A percentile compares a stretch with the other conserved stretches of the same genome.
Evolutionary conservation across 2,888 invertebrate species (phyloP).

Genomic region (Tuta absoluta): DNA sequence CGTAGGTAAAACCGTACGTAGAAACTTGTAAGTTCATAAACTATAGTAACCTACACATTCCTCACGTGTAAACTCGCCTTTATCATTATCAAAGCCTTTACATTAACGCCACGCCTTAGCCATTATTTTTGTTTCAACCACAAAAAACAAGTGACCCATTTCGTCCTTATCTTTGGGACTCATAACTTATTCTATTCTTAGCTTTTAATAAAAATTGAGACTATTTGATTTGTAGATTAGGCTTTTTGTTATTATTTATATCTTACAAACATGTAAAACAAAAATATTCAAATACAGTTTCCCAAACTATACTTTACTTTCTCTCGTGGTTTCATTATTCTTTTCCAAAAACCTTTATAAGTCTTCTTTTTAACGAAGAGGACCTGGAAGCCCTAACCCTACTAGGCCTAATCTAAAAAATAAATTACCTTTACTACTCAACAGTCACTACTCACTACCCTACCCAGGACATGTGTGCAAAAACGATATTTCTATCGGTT

Average conservation of each 20-base stretch:
- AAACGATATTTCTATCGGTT: neutral
- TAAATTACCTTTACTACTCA: too few species aligned
- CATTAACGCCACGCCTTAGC: constrained; percentile 41
- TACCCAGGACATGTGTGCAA: neutral
- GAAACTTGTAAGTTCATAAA: neutral
- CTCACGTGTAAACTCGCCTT: neutral
- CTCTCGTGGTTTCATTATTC: too few species aligned
- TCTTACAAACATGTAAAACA: neutral
- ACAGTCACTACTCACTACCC: too few species aligned
- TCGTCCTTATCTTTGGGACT: constrained; percentile 37
- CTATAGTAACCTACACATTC: neutral
- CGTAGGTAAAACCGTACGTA: neutral
- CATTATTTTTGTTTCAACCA: constrained; percentile 50
- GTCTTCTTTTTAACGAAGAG: too few species aligned
- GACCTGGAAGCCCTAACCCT: too few species aligned
- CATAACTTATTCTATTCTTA: constrained; percentile 36
- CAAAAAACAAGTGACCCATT: constrained; percentile 45
- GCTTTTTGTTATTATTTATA: neutral
- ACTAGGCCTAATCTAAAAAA: too few species aligned
- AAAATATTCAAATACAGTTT: neutral
- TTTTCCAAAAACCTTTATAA: too few species aligned
- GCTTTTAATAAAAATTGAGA: neutral
- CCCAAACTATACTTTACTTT: too few species aligned
- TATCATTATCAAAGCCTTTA: neutral
- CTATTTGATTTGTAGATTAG: constrained; percentile 2